Base-by-base conservation (phyloP, 2,888 invertebrate genomes). In the Caenorhabditis japonica region DNA sequence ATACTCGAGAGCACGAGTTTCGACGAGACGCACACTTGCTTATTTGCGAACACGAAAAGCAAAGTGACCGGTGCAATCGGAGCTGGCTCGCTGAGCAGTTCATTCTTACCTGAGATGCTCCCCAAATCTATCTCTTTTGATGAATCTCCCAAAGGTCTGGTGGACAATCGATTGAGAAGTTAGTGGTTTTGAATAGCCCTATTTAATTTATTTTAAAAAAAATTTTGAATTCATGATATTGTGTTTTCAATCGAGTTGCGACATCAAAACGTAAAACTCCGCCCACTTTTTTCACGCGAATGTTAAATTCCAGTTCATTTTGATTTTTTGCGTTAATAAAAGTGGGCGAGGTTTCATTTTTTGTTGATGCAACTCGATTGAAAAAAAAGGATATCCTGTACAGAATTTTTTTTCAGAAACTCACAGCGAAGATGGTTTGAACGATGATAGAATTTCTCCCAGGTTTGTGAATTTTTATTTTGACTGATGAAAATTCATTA, bases 1-100 rank as follows among this genome's bases (percentile, higher is more conserved):
- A n/a, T n/a, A n/a, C n/a, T n/a, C n/a, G n/a, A n/a, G n/a, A n/a
- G n/a, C n/a, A n/a, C n/a, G n/a, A n/a, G n/a, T n/a, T n/a, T n/a
- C n/a, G n/a, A n/a, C n/a, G n/a, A n/a, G n/a, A n/a, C n/a, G n/a
- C n/a, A n/a, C n/a, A n/a, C n/a, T n/a, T n/a, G n/a, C n/a, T 10
- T 62, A 30, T 62, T 62, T 62, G 62, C 62, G 62, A 46, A 62
- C 62, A 62, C 62, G 62, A 62, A 62, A 62, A 62, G 62, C 62
- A 62, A 53, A 61, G 61, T 61, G 61, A 52, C 61, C 61, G 49
- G 25, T 7, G n/a, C 13, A 27, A 43, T 13, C 51, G 60, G 60
- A n/a, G 10, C n/a, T 23, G 55, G 21, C 17, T 36, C 15, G 25
- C 27, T 33, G 23, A 12, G 12, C 49, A 49, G 19, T 25, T 38